Evolutionary conservation across 2,888 invertebrate species (phyloP).

Genomic region (Hypselothyrea guttata): DNA sequence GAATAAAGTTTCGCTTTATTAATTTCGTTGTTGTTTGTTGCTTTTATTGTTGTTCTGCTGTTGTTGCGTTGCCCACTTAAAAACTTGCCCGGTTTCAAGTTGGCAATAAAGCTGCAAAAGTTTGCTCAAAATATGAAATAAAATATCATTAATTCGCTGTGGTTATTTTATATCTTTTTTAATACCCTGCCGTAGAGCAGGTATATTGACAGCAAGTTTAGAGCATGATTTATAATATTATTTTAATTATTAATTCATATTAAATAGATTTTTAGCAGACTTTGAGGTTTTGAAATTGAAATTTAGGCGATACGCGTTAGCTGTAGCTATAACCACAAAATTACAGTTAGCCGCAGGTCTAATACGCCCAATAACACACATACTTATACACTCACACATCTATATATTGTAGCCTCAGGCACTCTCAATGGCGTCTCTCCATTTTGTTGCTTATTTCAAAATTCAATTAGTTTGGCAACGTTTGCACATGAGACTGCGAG

Average conservation of each 20-base stretch:
- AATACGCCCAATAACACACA: background rate
- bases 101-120: conserved; percentile 40
- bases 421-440: conserved; percentile 57
- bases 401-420: conserved; percentile 40
- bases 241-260: too few species aligned
- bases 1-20: conserved; percentile 77
- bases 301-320: conserved; percentile 30
- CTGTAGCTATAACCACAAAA: conserved; percentile 13
- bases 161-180: conserved; percentile 12
- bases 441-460: conserved; percentile 36
- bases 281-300: conserved; percentile 39
- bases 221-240: too few species aligned
- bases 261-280: conserved; percentile 36
- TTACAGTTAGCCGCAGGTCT: conserved; percentile 15
- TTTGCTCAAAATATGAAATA: conserved; percentile 17
- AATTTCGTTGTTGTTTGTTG: conserved; percentile 61
- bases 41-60: conserved; percentile 18
- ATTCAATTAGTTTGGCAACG: conserved; percentile 64
- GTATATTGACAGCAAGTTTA: too few species aligned
- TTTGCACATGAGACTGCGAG: conserved; percentile 42
- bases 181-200: background rate
- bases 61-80: conserved; percentile 48
- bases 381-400: background rate
- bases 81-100: conserved; percentile 51
- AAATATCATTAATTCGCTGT: conserved; percentile 29